These are phyloP conservation scores for Zootoca vivipara DNA, from an alignment of 2,113 vertebrate species.

Conservation along the genomic window DNA sequence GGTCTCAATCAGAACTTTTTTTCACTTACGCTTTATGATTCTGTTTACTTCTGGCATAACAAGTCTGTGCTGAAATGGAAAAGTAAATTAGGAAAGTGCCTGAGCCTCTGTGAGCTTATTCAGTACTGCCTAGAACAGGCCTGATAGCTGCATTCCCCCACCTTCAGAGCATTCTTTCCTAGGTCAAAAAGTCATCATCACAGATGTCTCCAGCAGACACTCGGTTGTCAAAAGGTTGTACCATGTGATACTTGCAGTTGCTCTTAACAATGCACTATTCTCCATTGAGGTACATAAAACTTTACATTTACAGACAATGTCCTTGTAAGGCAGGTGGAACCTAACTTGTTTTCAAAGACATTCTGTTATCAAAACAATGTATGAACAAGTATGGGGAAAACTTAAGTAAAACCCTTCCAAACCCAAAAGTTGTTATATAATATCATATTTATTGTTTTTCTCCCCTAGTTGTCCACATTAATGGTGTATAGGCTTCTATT, in stretches of 20 bases:
- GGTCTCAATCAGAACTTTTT: conserved; percentile 3
- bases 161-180: conserved; percentile 90
- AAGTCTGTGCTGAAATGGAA: conserved; percentile 1
- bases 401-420: neutral
- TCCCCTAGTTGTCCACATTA: conserved; percentile 47
- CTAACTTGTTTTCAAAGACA: conserved; percentile 26
- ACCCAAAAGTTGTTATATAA: neutral
- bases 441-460: conserved; percentile 55
- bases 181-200: conserved; percentile 88
- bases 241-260: conserved; percentile 81
- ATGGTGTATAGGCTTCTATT: conserved; percentile 14
- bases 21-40: conserved; percentile 37
- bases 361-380: conserved; percentile 46
- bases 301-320: conserved; percentile 68
- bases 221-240: conserved; percentile 87
- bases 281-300: conserved; percentile 70
- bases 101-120: conserved; percentile 61
- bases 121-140: conserved; percentile 76
- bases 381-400: neutral
- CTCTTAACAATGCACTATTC: conserved; percentile 82
- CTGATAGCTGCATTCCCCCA: conserved; percentile 80
- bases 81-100: neutral
- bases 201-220: conserved; percentile 92
- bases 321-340: conserved; percentile 13
- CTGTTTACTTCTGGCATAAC: conserved; percentile 7